Evolutionary conservation across 1,140 invertebrate species (phyloP).

Genomic region (Apolygus lucorum): DNA sequence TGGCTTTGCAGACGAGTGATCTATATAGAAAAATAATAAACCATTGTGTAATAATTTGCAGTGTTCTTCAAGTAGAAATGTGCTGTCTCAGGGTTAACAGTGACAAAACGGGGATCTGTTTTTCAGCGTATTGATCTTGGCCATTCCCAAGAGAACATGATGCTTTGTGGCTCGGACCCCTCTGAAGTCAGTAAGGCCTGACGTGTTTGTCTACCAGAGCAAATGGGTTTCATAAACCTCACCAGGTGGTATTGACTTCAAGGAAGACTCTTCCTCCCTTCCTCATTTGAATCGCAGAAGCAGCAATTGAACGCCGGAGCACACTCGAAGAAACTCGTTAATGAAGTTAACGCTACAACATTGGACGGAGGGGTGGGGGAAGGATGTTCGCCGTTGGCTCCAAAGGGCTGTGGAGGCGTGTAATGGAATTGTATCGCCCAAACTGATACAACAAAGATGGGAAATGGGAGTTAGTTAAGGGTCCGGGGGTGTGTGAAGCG

Average conservation of each 20-base stretch:
- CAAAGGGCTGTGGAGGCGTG: neutral
- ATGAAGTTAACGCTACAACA: neutral
- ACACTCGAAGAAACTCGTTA: constrained; percentile 14
- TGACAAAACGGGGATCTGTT: too few relatives aligned
- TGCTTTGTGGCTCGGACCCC: neutral
- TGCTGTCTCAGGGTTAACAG: too few relatives aligned
- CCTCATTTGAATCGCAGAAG: neutral
- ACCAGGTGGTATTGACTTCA: neutral
- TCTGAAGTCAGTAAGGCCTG: neutral
- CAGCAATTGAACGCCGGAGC: neutral
- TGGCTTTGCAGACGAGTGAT: too few relatives aligned
- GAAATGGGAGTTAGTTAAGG: constrained; percentile 15
- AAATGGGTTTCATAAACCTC: neutral
- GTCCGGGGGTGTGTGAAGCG: neutral
- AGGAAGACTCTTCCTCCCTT: neutral
- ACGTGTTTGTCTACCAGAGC: neutral
- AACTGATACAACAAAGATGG: constrained; percentile 20
- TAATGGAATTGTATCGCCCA: constrained; percentile 22
- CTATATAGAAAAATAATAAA: too few relatives aligned
- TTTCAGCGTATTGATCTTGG: neutral
- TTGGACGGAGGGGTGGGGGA: neutral
- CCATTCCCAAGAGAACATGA: neutral
- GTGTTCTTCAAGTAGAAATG: too few relatives aligned
- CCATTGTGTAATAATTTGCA: too few relatives aligned
- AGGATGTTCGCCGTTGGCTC: neutral